Percentiles rank a stretch among this genome's conserved stretches.
Evolutionary conservation across 2,797 vertebrate genomes (phyloP).

Genomic region (Dallia pectoralis): DNA sequence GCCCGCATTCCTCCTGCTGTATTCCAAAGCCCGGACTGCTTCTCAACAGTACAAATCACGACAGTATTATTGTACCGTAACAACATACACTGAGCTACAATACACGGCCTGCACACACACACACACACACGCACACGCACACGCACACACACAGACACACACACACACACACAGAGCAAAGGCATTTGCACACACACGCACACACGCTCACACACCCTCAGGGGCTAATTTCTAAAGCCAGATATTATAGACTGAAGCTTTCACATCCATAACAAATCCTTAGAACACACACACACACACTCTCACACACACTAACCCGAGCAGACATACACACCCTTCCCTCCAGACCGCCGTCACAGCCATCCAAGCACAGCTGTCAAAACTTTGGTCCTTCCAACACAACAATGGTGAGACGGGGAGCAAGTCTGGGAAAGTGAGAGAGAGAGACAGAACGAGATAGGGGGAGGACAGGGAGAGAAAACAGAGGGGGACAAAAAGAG

Average conservation of each 20-base stretch:
- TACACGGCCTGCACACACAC: constrained; percentile 18
- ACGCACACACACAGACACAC: constrained; percentile 3
- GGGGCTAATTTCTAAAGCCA: constrained; percentile 38
- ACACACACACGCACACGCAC: constrained; percentile 13
- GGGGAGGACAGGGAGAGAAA: constrained; percentile 3
- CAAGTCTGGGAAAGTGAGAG: constrained; percentile 47
- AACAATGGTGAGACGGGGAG: constrained; percentile 64
- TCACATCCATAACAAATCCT: constrained; percentile 49
- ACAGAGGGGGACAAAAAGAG: constrained; percentile 18
- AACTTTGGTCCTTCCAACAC: constrained; percentile 72
- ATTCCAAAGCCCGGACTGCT: constrained; percentile 5
- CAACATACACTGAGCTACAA: background rate
- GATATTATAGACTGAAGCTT: constrained; percentile 47
- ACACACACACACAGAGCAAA: background rate
- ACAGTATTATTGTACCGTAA: constrained; percentile 28
- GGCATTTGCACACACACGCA: background rate
- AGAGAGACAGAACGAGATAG: constrained; percentile 13
- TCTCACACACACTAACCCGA: constrained; percentile 25
- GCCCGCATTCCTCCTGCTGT: background rate
- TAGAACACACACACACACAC: constrained; percentile 28
- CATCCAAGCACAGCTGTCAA: constrained; percentile 80
- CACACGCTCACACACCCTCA: constrained; percentile 12
- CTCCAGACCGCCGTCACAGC: constrained; percentile 71
- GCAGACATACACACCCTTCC: constrained; percentile 75
- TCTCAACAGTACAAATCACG: constrained; percentile 23